Percentiles rank a stretch among this genome's conserved stretches.
Conservation (phyloP, 2,888 invertebrate genomes). For the Parnassius orleans region DNA sequence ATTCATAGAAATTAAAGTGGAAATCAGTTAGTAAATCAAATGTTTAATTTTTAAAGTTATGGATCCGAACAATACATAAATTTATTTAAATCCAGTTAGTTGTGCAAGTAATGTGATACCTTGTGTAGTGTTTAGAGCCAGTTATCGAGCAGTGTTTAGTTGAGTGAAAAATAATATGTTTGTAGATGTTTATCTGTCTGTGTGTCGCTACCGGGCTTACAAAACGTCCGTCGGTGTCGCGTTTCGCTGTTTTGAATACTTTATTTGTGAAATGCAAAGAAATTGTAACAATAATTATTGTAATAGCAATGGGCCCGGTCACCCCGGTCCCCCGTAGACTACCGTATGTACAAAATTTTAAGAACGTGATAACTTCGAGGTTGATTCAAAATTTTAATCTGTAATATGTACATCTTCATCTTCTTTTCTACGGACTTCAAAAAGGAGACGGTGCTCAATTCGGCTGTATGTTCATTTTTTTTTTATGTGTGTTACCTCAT, state of each 20-base stretch:
- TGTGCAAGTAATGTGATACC: slow-evolving; percentile 48
- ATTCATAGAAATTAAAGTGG: too few relatives aligned
- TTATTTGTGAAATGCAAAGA: slow-evolving; percentile 2
- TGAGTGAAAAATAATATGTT: slow-evolving; percentile 77
- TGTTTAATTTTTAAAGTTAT: too few relatives aligned
- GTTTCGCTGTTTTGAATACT: slow-evolving; percentile 14
- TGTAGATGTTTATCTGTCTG: slow-evolving; percentile 58
- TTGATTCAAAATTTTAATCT: too few relatives aligned
- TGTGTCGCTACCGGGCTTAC: slow-evolving; percentile 46
- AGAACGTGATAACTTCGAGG: too few relatives aligned
- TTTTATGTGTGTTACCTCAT: too few relatives aligned
- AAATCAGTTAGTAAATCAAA: too few relatives aligned
- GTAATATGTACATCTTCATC: too few relatives aligned
- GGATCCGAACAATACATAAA: slow-evolving; percentile 27
- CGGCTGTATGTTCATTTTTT: too few relatives aligned
- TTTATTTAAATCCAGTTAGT: slow-evolving; percentile 52
- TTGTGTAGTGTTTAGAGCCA: slow-evolving; percentile 33
- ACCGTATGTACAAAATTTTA: too few relatives aligned
- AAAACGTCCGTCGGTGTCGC: slow-evolving; percentile 33
- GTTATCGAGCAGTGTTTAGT: slow-evolving; percentile 48
- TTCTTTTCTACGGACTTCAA: too few relatives aligned
- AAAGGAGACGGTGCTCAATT: too few relatives aligned
- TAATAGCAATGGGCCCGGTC: background rate
- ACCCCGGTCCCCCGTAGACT: background rate
- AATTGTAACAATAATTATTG: slow-evolving; percentile 11